Conservation (phyloP, 2,797 vertebrate species). For the Ctenopoma multispine region DNA sequence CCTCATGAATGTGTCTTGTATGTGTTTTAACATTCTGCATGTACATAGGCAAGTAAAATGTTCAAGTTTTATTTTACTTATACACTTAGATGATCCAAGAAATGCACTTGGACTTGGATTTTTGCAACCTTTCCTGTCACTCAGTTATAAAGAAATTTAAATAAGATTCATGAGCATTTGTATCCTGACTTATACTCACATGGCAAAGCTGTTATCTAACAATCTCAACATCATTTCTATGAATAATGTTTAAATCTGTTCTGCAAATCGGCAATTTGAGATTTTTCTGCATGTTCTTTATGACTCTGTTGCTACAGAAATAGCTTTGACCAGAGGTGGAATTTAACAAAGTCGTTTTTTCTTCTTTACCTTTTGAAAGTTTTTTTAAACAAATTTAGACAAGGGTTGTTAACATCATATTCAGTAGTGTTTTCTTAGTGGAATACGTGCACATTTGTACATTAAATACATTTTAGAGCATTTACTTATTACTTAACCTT, state of each 20-base stretch:
- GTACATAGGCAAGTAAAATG: slow-evolving; percentile 30
- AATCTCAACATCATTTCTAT: slow-evolving; percentile 9
- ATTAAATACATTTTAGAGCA: too few relatives aligned
- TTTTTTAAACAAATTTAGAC: too few relatives aligned
- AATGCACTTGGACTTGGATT: slow-evolving; percentile 11
- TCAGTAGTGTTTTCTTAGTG: too few relatives aligned
- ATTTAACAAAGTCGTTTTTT: too few relatives aligned
- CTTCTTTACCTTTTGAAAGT: too few relatives aligned
- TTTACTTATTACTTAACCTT: too few relatives aligned
- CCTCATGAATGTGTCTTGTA: slow-evolving; percentile 21
- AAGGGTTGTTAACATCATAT: too few relatives aligned
- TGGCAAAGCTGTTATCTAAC: neutral
- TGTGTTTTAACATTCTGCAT: slow-evolving; percentile 44
- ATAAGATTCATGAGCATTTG: slow-evolving; percentile 15
- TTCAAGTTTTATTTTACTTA: slow-evolving; percentile 13
- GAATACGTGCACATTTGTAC: too few relatives aligned
- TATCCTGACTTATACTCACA: slow-evolving; percentile 6
- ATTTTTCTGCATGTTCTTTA: slow-evolving; percentile 16
- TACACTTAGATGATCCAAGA: slow-evolving; percentile 9
- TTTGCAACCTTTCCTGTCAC: slow-evolving; percentile 9
- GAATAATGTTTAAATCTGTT: slow-evolving; percentile 18
- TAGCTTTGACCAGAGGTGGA: too few relatives aligned
- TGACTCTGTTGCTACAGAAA: neutral
- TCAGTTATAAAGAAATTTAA: slow-evolving; percentile 22
- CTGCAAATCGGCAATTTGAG: slow-evolving; percentile 12